Conservation (phyloP, 1,140 invertebrate species). For the Ips nitidus region DNA sequence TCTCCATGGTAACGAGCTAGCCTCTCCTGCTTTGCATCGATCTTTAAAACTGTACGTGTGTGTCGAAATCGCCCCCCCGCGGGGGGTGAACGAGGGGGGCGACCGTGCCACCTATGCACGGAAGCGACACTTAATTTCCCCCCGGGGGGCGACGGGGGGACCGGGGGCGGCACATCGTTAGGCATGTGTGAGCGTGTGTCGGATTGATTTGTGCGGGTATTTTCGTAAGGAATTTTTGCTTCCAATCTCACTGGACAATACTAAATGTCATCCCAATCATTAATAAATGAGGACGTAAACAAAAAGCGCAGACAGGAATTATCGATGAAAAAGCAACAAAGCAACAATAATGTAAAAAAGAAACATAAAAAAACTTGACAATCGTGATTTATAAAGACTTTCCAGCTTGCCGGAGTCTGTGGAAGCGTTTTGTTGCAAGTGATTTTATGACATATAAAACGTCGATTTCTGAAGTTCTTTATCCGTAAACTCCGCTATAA, state of each 20-base stretch:
- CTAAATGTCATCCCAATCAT: no score
- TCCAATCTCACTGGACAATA: no score
- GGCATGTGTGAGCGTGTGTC: slow-evolving; percentile 36
- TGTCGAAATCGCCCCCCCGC: slow-evolving; percentile 36
- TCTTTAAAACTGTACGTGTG: slow-evolving; percentile 53
- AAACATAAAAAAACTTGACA: slow-evolving; percentile 36
- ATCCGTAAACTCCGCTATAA: slow-evolving; percentile 39
- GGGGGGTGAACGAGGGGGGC: slow-evolving; percentile 10
- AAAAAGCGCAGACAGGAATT: no score
- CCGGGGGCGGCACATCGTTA: slow-evolving; percentile 27
- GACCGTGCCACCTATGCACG: slow-evolving; percentile 33
- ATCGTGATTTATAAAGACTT: slow-evolving; percentile 45
- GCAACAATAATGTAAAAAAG: slow-evolving; percentile 8
- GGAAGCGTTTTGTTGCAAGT: slow-evolving; percentile 46
- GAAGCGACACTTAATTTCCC: slow-evolving; percentile 36
- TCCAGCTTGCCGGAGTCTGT: slow-evolving; percentile 17
- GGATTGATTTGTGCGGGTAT: slow-evolving; percentile 36
- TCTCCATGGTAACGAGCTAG: slow-evolving; percentile 55
- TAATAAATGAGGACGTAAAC: no score
- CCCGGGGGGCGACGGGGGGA: not conserved
- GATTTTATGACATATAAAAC: slow-evolving; percentile 48
- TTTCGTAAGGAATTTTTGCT: slow-evolving; percentile 29
- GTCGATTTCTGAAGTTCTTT: slow-evolving; percentile 44
- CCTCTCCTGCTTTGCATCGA: slow-evolving; percentile 54
- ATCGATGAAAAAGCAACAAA: not conserved